These are phyloP conservation scores for Corythaeola cristata DNA, from an alignment of 2,113 vertebrate species.

Conservation along the genomic window DNA sequence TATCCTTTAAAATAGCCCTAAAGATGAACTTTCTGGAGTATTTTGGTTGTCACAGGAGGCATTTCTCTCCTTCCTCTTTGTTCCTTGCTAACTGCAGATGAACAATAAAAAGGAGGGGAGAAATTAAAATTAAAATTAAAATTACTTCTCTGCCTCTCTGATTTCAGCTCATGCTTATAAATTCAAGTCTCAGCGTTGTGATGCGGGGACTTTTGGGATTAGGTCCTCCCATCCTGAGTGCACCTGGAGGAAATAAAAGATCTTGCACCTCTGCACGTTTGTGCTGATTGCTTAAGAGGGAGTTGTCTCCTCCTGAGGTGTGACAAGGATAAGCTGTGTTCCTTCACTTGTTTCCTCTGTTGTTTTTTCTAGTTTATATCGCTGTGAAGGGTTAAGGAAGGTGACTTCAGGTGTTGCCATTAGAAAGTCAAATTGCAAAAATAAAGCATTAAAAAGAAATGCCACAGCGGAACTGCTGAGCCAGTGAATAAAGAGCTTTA, in stretches of 20 bases:
- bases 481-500: conserved; percentile 44
- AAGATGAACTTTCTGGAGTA: not conserved
- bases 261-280: not conserved
- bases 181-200: not conserved
- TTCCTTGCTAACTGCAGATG: not conserved
- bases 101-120: not conserved
- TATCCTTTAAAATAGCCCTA: not conserved
- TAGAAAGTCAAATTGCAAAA: conserved; percentile 37
- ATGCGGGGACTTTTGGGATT: not conserved
- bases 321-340: not conserved
- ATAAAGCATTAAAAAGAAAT: conserved; percentile 45
- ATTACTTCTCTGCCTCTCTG: not conserved
- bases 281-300: not conserved
- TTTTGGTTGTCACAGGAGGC: not conserved
- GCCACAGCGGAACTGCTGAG: not conserved
- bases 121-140: not conserved
- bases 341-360: not conserved
- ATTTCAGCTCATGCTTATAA: not conserved
- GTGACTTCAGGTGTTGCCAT: conserved; percentile 35
- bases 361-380: not conserved
- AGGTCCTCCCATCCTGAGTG: not conserved
- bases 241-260: not conserved
- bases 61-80: not conserved
- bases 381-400: conserved; percentile 27
- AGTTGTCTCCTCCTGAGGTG: not conserved